phyloP scores from a whole-genome alignment of 1,140 invertebrate species.

The Rhizoglyphus robini region DNA sequence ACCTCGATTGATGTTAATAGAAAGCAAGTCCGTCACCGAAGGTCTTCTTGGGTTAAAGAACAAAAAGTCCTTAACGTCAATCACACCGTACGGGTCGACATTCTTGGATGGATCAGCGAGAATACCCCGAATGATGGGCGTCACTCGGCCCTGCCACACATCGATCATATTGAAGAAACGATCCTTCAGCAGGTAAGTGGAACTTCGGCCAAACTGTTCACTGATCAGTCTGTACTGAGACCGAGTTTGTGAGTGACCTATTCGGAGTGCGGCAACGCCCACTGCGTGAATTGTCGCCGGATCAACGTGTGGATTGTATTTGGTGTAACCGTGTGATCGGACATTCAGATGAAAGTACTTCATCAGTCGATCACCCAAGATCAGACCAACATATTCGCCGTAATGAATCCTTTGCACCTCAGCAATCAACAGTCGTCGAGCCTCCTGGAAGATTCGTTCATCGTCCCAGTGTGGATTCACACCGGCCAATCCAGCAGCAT shows the following conservation, averaged over 20 bases:
- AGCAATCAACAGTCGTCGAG: constrained; percentile 43
- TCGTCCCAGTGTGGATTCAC: constrained; percentile 39
- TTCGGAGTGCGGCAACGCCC: constrained; percentile 53
- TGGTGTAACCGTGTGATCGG: constrained; percentile 20
- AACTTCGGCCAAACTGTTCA: constrained; percentile 1
- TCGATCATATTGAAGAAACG: constrained; percentile 21
- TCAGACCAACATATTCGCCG: constrained; percentile 55
- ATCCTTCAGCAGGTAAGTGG: constrained; percentile 5
- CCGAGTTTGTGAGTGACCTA: constrained; percentile 18
- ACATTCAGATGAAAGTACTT: constrained; percentile 23
- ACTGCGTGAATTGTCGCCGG: constrained; percentile 49
- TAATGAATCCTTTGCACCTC: constrained; percentile 66
- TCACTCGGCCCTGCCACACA: constrained; percentile 11
- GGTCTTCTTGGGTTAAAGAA: constrained; percentile 26
- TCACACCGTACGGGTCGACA: constrained; percentile 20
- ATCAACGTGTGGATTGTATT: constrained; percentile 44
- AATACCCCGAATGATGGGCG: constrained; percentile 5
- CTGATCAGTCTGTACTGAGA: constrained; percentile 3
- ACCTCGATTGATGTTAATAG: constrained; percentile 35
- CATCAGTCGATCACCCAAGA: constrained; percentile 40
- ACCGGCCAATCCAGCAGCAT: constrained; percentile 30
- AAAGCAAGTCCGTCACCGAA: constrained; percentile 24
- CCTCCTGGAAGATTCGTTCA: constrained; percentile 42
- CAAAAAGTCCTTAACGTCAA: constrained; percentile 62
- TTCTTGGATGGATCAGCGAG: constrained; percentile 4